These are phyloP conservation scores for Chelonia mydas DNA, from an alignment of 2,797 vertebrate genomes.

Conservation along the genomic window DNA sequence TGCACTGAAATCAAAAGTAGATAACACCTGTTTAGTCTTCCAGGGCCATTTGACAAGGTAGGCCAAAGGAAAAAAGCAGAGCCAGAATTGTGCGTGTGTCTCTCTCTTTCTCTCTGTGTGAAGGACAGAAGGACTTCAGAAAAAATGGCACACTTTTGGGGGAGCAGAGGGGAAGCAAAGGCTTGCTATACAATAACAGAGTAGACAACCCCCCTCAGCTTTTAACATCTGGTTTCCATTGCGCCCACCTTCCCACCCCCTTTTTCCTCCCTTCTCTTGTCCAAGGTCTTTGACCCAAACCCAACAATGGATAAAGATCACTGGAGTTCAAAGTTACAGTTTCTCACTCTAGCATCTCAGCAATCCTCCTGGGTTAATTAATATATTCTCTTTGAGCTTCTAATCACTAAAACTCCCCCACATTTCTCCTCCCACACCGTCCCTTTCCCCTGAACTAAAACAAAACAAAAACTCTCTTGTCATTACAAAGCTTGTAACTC, in stretches of 20 bases:
- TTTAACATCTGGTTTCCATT: slow-evolving; percentile 94
- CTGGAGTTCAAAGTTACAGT: slow-evolving; percentile 81
- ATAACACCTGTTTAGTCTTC: slow-evolving; percentile 99
- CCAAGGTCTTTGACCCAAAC: slow-evolving; percentile 86
- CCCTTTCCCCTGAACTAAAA: slow-evolving; percentile 27
- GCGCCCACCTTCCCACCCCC: slow-evolving; percentile 70
- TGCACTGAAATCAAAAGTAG: slow-evolving; percentile 99
- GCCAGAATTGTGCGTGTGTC: slow-evolving; percentile 70
- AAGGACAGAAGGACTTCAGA: slow-evolving; percentile 63
- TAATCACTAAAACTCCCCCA: slow-evolving; percentile 45
- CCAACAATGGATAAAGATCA: slow-evolving; percentile 84
- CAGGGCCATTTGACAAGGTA: slow-evolving; percentile 89
- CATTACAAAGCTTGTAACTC: slow-evolving; percentile 18
- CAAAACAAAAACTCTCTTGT: slow-evolving; percentile 53
- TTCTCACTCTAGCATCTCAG: slow-evolving; percentile 78
- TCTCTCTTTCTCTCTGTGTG: neutral
- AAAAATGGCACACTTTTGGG: slow-evolving; percentile 63
- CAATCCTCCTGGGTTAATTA: slow-evolving; percentile 88
- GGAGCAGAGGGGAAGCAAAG: neutral
- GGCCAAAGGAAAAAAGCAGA: slow-evolving; percentile 78
- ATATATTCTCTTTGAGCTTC: slow-evolving; percentile 85
- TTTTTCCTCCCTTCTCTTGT: slow-evolving; percentile 73
- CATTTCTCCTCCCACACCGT: slow-evolving; percentile 11
- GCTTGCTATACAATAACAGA: slow-evolving; percentile 54
- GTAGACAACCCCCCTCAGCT: slow-evolving; percentile 76